Evolutionary conservation across 1,140 invertebrate genomes (phyloP), one percentile per base, ranked within the genome.

Genomic region (Papilio dardanus): DNA sequence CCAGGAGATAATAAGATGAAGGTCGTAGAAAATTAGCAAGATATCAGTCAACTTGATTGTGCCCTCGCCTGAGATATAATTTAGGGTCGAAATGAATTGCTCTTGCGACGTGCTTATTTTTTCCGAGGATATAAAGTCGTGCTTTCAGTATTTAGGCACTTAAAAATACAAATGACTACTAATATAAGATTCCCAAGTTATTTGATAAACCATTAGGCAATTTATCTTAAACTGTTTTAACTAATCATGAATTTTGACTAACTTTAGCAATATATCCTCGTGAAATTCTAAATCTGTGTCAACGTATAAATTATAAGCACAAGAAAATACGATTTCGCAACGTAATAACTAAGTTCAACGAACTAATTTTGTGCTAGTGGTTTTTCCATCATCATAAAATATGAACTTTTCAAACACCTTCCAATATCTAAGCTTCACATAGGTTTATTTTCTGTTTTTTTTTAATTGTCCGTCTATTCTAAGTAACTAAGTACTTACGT

Each of bases 51-150:
- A 28, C 19, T 54, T 54, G 10, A 62, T 62, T 62, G 54, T 62
- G 54, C 54, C 3, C 21, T 24, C 24, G 54, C 4, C 54, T 28
- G 54, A 24, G 54, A 62, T 62, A 62, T 67, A 74, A 40, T 66
- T 66, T 24, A 66, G 50, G 62, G 58, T 31, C 71, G 50, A 14
- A 50, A 28, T 74, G 30, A 66, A 66, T 74, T 62, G 37, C n/a
- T 74, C 50, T 66, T 37, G 74, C 37, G 65, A 66, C 30, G 74
- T 74, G 46, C 33, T 35, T 65, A n/a, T 67, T 74, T 74, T 74
- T 62, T 66, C 35, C 42, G n/a, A 40, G 5, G 28, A 46, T 14
- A 40, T 69, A 42, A 42, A 74, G 54, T 54, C 10, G 7, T 28
- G 10, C 54, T 62, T 54, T 24, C 1, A 21, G 50, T 7, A 8